Conservation (phyloP, 2,113 vertebrate species). For the Cyanistes caeruleus region DNA sequence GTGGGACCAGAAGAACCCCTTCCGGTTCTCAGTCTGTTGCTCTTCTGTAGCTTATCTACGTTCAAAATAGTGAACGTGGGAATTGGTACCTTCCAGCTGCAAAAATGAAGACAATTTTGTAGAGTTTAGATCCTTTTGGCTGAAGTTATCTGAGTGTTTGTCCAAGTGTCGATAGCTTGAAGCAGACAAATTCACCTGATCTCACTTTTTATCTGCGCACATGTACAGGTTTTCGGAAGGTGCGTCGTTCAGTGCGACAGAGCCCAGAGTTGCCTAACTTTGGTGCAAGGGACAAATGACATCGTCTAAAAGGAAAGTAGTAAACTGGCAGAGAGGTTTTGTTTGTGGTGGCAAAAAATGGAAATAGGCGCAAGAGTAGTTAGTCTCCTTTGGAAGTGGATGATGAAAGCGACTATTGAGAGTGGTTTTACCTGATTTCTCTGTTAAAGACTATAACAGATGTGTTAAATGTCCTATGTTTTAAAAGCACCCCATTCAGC, state of each 20-base stretch:
- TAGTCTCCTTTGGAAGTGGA: neutral
- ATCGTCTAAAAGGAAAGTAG: neutral
- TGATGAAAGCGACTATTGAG: neutral
- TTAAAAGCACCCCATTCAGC: constrained; percentile 80
- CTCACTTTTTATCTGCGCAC: accelerated
- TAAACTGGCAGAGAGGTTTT: neutral
- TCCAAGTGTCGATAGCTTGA: neutral
- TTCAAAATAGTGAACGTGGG: neutral
- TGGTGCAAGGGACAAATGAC: neutral
- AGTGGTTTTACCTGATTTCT: constrained; percentile 51
- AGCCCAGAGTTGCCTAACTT: neutral
- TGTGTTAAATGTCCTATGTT: constrained; percentile 92
- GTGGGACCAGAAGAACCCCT: neutral
- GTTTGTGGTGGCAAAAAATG: neutral
- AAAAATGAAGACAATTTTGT: neutral
- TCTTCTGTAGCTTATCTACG: neutral
- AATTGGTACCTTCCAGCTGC: neutral
- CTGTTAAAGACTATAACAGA: constrained; percentile 84
- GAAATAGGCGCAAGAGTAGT: neutral
- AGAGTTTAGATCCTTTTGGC: neutral
- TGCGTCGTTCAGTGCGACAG: accelerated
- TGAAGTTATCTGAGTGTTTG: no score
- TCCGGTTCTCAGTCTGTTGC: neutral
- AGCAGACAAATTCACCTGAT: neutral
- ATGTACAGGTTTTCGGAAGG: neutral